Evolutionary conservation across 2,113 vertebrate species (phyloP).

Genomic region (Sterrhoptilus dennistouni): DNA sequence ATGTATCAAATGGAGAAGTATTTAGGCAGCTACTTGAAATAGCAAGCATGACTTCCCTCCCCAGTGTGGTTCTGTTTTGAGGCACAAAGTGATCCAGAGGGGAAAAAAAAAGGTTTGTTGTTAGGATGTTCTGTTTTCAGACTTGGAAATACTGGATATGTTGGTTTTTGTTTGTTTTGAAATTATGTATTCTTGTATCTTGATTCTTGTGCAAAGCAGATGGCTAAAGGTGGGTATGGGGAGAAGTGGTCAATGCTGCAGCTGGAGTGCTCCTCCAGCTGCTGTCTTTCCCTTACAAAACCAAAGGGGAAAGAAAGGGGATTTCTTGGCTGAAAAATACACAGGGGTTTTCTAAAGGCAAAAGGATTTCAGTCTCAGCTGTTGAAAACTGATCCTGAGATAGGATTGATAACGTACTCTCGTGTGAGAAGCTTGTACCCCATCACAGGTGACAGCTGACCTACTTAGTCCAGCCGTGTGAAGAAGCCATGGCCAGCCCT

Average conservation of each 20-base stretch:
- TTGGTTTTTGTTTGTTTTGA: background rate
- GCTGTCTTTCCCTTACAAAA: background rate
- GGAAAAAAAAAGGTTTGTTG: background rate
- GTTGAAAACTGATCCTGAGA: conserved; percentile 65
- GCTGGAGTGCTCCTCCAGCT: background rate
- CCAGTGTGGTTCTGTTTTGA: background rate
- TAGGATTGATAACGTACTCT: background rate
- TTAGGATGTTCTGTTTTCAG: background rate
- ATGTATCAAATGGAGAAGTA: background rate
- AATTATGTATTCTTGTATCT: background rate
- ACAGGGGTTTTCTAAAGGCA: conserved; percentile 20
- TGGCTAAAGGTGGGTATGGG: background rate
- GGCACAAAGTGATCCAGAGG: background rate
- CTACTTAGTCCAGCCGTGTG: conserved; percentile 46
- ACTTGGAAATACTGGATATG: background rate
- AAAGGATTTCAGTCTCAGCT: conserved; percentile 66
- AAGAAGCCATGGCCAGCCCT: background rate
- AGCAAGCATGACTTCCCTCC: background rate
- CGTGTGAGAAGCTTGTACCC: conserved; percentile 27
- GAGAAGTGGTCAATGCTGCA: fast-evolving
- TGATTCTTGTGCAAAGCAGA: background rate
- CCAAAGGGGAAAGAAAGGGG: background rate
- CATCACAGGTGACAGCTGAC: conserved; percentile 68
- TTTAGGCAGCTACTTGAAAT: background rate
- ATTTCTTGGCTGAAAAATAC: conserved; percentile 17